Base-by-base conservation (phyloP, 2,113 vertebrate species). In the Pelvicachromis taeniatus region DNA sequence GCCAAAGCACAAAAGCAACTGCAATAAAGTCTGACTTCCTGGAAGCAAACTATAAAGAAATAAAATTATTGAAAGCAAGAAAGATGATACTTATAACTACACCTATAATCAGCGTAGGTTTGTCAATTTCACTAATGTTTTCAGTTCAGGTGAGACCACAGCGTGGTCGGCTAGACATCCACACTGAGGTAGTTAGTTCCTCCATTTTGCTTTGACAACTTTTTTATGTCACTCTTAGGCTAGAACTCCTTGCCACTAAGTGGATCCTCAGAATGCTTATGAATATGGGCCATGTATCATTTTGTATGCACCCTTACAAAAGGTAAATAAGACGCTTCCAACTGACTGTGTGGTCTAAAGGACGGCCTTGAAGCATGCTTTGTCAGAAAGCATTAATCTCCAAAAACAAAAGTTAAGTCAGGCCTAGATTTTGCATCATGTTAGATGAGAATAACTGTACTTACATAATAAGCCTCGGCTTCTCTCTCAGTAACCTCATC, bases 401-500 rank as follows among this genome's bases (percentile, higher is more conserved):
- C 42, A 50, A 75, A 50, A 50, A 10, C 38, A 40, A 19, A 63
- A 3, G 48, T 29, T 12, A 19, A 4, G 2, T 33, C 19, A 35
- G 14, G 29, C 5, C 12, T 23, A 81, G 42, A 13, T 63, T 63
- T 63, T 23, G 59, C 3, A 38, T 10, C 14, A 21, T 17, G 26
- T 68, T 16, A 81, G 5, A 38, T 40, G 16, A 59, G 4, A 21
- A 21, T 1, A n/a, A 3, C 5, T 1, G 11, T 7, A 97, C 97
- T 97, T 90, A 99, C 99, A 92, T 99, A 99, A 92, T 98, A 99
- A 7, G 99, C 97, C 56, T 99, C 99, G 33, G 97, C 97, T 94
- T 99, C 99, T 54, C 98, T 96, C 93, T 99, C 98, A 0, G 98
- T 99, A 85, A 97, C 96, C 89, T 99, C 99, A 87, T 99, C 99